Base-by-base conservation (phyloP, 2,888 invertebrate genomes). In the Cantharis lateralis region DNA sequence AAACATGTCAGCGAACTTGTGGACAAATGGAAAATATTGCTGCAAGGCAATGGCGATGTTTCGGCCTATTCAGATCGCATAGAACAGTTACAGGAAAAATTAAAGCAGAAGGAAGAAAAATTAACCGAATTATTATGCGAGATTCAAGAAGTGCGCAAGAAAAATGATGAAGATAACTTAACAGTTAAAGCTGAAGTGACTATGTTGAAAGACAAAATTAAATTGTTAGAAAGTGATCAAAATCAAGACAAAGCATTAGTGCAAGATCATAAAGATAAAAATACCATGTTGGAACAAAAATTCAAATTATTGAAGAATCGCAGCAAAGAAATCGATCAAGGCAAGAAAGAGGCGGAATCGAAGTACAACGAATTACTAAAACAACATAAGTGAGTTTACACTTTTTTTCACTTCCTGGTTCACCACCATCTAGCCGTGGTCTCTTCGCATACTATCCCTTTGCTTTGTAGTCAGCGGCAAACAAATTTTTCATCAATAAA, bases 261-360 rank as follows among this genome's bases (percentile, higher is more conserved):
- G 10, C 48, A 72, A 1, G 85, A 86, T 13, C 75, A 80, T 66
- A 84, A 83, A 77, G 82, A 79, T 20, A 84, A 84, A 71, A 84
- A 78, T 69, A 77, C 15, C 3, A 20, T 10, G 2, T 82, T 82
- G 72, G 82, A 89, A 20, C 87, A 89, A 79, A 89, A 89, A 80
- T 84, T 89, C 15, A 88, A 89, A 73, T 74, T 82, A 77, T 81
- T 90, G 66, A 88, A 87, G 78, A 84, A 84, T 76, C 89, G 89
- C 83, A 83, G 89, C 1, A 86, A 88, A 62, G 89, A 90, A 15
- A 80, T 89, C 32, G 88, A 90, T 80, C 86, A 85, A 32, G 88
- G 88, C 61, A 87, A 87, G 18, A 86, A 87, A 24, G 87, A 88
- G n/a, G 79, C 85, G 11, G 88, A 89, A 79, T 85, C 84, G n/a